A percentile compares a stretch with the other conserved stretches of the same genome.
phyloP scores from a whole-genome alignment of 2,888 invertebrate species.

The Sepiola atlantica region DNA sequence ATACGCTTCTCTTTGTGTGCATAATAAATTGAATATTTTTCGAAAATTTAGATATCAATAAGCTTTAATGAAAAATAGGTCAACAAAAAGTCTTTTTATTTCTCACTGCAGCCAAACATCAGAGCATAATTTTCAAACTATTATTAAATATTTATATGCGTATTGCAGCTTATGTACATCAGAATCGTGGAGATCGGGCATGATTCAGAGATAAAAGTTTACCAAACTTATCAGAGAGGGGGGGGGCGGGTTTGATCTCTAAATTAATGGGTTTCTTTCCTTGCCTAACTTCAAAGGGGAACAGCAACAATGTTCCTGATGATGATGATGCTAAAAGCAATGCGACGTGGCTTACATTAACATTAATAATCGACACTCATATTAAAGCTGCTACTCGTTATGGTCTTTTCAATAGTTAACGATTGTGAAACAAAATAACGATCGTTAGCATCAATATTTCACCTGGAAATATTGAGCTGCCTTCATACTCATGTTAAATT shows the following conservation, averaged over 20 bases:
- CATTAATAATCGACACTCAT: not conserved
- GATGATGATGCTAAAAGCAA: not conserved
- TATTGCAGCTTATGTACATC: not conserved
- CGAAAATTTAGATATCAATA: not conserved
- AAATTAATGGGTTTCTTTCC: not conserved
- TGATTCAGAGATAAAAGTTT: not conserved
- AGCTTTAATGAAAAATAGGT: not conserved
- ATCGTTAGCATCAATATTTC: not conserved
- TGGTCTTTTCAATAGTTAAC: not conserved
- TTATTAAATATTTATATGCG: not conserved
- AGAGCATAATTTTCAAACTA: not conserved
- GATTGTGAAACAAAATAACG: not conserved
- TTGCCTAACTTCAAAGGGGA: not conserved
- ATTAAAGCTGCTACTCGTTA: not conserved
- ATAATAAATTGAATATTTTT: not conserved
- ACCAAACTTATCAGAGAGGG: not conserved
- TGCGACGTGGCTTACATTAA: not conserved
- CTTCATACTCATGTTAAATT: no score
- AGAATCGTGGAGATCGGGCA: not conserved
- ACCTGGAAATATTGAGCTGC: not conserved
- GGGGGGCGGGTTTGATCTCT: not conserved
- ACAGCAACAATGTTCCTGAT: not conserved
- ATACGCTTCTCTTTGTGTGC: not conserved
- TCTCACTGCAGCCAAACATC: not conserved
- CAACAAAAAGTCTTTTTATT: not conserved